These are phyloP conservation scores for Paracanthobrama guichenoti DNA, from an alignment of 2,113 vertebrate genomes.

Conservation along the genomic window DNA sequence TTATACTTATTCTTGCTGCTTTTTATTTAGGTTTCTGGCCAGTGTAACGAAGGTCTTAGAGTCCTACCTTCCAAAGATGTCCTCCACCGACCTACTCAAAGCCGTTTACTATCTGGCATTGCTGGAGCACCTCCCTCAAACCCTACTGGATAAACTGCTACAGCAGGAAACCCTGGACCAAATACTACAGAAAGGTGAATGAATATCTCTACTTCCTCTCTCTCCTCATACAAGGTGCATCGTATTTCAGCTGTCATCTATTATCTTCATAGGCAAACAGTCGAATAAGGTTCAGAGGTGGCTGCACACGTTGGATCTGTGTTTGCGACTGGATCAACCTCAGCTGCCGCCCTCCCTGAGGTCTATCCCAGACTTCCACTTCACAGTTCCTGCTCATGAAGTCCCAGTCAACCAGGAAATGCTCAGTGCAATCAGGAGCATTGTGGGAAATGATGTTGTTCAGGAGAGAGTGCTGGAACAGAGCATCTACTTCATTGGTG, in stretches of 20 bases:
- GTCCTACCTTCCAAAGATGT: slow-evolving; percentile 75
- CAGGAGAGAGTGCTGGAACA: slow-evolving; percentile 73
- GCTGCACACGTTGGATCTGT: slow-evolving; percentile 75
- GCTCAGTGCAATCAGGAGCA: slow-evolving; percentile 61
- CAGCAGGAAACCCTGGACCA: slow-evolving; percentile 67
- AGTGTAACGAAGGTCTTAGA: slow-evolving; percentile 72
- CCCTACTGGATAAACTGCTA: slow-evolving; percentile 78
- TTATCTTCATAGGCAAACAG: slow-evolving; percentile 60
- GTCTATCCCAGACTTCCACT: background rate
- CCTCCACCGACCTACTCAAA: slow-evolving; percentile 72
- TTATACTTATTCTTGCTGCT: background rate
- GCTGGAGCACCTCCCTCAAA: slow-evolving; percentile 80
- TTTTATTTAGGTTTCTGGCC: slow-evolving; percentile 79
- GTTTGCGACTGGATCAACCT: slow-evolving; percentile 81
- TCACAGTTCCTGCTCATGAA: background rate
- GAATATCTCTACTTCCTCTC: background rate
- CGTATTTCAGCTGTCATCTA: background rate
- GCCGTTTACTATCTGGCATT: slow-evolving; percentile 75
- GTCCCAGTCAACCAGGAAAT: slow-evolving; percentile 55
- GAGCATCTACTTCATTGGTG: slow-evolving; percentile 77
- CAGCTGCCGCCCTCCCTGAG: slow-evolving; percentile 54
- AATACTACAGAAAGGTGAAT: slow-evolving; percentile 74
- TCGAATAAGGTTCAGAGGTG: slow-evolving; percentile 56
- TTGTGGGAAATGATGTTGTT: slow-evolving; percentile 70
- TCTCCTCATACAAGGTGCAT: background rate